Base-by-base conservation (phyloP, 35 echinoderm and acorn worm genomes). In the Lytechinus pictus region DNA sequence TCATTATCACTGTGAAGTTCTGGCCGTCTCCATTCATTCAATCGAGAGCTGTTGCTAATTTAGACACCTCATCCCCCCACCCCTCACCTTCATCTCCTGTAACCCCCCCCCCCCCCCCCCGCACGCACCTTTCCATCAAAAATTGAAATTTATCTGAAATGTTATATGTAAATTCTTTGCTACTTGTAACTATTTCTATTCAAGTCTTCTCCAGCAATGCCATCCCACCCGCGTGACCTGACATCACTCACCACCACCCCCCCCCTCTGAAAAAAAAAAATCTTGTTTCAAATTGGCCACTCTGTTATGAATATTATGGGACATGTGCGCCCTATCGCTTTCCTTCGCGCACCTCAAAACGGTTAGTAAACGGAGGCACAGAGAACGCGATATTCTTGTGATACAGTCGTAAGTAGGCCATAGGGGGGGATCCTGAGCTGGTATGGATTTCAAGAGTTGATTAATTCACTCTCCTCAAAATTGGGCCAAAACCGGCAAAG, bases 301-400 rank as follows among this genome's bases (percentile, higher is more conserved):
- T 10, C 53, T 54, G 55, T 93, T 93, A 57, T 93, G 92, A 93
- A 93, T 93, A 93, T 93, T 93, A 57, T 53, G 55, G 92, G 92
- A 54, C 92, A 93, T 93, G 92, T 55, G 55, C 92, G 54, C 4
- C 55, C 57, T 57, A 93, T 93, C 92, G 9, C 54, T 93, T 57
- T 55, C 27, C 92, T 55, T 57, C 55, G 53, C 53, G 92, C 92
- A 93, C 57, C 54, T 55, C 53, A 7, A 93, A 93, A 54, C 12
- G 52, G 53, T 93, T 93, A 19, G 57, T 55, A 57, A 57, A 55
- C 13, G 52, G n/a, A 93, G 57, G 53, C 92, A 33, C 27, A 12
- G 92, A 57, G 52, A 93, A 27, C 21, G 53, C 55, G 54, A 93
- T 53, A 93, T 93, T 93, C 55, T 93, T 93, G 21, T 55, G 92